Evolutionary conservation across 2,888 invertebrate species (phyloP), one percentile per base, ranked within the genome.

Genomic region (Drosophila neutralis): DNA sequence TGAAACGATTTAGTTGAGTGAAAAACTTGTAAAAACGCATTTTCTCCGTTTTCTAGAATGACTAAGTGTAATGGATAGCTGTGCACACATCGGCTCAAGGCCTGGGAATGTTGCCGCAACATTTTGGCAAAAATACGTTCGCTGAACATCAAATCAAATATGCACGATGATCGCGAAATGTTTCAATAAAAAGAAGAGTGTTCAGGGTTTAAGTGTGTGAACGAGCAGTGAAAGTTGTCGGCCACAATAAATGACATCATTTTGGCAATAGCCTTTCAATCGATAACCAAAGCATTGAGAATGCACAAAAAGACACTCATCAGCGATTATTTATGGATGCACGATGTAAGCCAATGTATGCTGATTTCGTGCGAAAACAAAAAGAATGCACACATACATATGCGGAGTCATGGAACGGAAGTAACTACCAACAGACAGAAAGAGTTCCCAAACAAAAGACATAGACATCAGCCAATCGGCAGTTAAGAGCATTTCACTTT

Each of bases 401-500:
- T 73, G 77, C 72, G 45, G 24, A 64, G 65, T 67, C 75, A 78
- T 59, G 40, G 69, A 79, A 73, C 80, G 86, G 80, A 87, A 89
- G 80, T 77, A 67, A 69, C 68, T 31, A 56, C 21, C 56, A 68
- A 24, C 15, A 7, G 29, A 15, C 38, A 36, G 10, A 51, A 60
- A 59, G 73, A 56, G 36, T 61, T 53, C 36, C 59, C 59, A 76
- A 65, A 64, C 29, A 40, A 29, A 66, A 61, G 57, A 52, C 65
- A 49, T 15, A 61, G 51, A 49, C 67, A 49, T n/a, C 61, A 63
- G 65, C 70, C 70, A 75, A 76, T 78, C 53, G 64, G 21, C 59
- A 65, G 67, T 29, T 51, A 59, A 62, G 69, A 83, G 89, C 82
- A 89, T 90, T 90, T 90, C 90, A 90, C 90, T 90, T 90, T 90